These are phyloP conservation scores for Edolisoma coerulescens DNA, from an alignment of 2,113 vertebrate species.

Conservation along the genomic window DNA sequence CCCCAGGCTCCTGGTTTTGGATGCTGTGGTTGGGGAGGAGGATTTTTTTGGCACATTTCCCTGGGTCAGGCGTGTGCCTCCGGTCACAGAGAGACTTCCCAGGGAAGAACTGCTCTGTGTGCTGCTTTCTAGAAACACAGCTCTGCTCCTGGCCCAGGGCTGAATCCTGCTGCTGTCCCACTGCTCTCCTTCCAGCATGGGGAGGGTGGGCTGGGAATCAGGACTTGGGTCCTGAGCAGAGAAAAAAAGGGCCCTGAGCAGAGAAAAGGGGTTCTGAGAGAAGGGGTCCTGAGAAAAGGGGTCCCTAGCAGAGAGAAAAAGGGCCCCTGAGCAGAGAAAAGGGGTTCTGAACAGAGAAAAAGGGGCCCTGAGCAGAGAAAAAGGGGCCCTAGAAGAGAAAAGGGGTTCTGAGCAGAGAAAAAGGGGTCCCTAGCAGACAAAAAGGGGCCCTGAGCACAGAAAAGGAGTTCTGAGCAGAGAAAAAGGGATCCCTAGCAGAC, in stretches of 20 bases:
- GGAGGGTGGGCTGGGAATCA: not conserved
- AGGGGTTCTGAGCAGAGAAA: not conserved
- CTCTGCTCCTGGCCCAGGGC: not conserved
- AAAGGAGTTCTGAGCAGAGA: not conserved
- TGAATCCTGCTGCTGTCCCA: accelerated
- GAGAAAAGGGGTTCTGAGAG: not conserved
- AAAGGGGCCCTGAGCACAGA: not conserved
- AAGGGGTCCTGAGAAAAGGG: not conserved
- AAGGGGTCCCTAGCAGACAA: not conserved
- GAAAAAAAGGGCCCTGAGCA: not conserved
- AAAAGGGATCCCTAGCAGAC: not conserved
- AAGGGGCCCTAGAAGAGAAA: not conserved
- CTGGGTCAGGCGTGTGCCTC: not conserved
- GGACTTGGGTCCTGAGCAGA: not conserved
- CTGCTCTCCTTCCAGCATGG: not conserved
- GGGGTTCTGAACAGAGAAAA: not conserved
- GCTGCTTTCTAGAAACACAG: not conserved
- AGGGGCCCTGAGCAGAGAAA: not conserved
- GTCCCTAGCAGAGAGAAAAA: not conserved
- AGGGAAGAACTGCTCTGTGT: not conserved
- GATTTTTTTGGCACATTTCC: not conserved
- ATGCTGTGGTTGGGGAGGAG: not conserved
- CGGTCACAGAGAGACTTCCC: not conserved
- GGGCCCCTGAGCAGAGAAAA: not conserved
- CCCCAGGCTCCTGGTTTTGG: not conserved